Evolutionary conservation across 2,797 vertebrate species (phyloP).

Genomic region (Poeciliopsis presidionis): DNA sequence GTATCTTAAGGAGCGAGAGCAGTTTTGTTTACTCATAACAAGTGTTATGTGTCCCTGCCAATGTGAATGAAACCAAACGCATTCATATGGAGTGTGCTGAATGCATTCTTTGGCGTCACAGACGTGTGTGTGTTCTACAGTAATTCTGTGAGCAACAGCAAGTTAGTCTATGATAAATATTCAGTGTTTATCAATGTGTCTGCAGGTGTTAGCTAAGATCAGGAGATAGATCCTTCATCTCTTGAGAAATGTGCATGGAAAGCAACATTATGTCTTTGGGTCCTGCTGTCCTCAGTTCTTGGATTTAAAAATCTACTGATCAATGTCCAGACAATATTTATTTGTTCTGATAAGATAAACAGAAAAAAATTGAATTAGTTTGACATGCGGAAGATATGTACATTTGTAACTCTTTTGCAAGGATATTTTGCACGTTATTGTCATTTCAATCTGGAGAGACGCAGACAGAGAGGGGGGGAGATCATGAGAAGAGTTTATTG

Average conservation of each 20-base stretch:
- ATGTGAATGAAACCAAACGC: conserved; percentile 7
- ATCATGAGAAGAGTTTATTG: too few species aligned
- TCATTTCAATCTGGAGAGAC: conserved; percentile 9
- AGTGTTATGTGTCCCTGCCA: conserved; percentile 12
- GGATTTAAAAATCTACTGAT: conserved; percentile 59
- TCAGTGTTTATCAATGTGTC: conserved; percentile 67
- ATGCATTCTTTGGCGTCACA: neutral
- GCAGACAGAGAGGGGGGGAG: too few species aligned
- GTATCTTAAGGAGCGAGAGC: neutral
- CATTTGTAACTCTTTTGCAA: conserved; percentile 44
- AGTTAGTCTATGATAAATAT: conserved; percentile 64
- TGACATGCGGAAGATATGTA: conserved; percentile 43
- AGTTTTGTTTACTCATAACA: conserved; percentile 7
- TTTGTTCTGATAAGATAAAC: conserved; percentile 62
- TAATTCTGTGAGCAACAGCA: conserved; percentile 1
- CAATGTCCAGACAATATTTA: conserved; percentile 60
- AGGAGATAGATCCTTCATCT: conserved; percentile 58
- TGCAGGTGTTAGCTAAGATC: conserved; percentile 61
- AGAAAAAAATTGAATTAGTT: conserved; percentile 58
- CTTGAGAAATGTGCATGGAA: conserved; percentile 46
- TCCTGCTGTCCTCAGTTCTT: conserved; percentile 52
- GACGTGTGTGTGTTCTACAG: neutral
- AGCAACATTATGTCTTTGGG: conserved; percentile 50
- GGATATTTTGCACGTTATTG: conserved; percentile 41
- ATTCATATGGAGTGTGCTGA: neutral